Percentiles rank a stretch among this genome's conserved stretches.
These are phyloP conservation scores for Pyrgilauda ruficollis DNA, from an alignment of 2,113 vertebrate genomes.

Conservation along the genomic window DNA sequence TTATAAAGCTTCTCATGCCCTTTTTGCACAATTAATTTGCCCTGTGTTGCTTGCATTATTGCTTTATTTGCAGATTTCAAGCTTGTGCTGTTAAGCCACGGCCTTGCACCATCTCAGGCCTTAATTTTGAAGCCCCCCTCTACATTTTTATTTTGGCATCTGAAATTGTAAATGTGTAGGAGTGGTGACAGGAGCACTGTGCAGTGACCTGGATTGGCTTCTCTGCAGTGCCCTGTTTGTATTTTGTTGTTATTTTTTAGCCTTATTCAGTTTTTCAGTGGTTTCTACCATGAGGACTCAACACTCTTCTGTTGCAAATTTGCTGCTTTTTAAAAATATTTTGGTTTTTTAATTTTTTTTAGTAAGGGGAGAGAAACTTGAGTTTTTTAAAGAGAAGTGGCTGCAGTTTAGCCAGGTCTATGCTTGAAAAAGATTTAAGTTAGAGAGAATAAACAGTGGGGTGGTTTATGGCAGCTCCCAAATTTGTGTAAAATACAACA, in stretches of 20 bases:
- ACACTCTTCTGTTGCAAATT: not conserved
- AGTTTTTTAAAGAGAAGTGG: not conserved
- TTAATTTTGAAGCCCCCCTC: not conserved
- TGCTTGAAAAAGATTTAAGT: not conserved
- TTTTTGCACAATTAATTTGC: slow-evolving; percentile 46
- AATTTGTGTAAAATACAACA: not conserved
- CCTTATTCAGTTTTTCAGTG: not conserved
- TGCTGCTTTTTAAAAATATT: not conserved
- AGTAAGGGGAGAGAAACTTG: not conserved
- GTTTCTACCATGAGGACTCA: not conserved
- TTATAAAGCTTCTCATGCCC: slow-evolving; percentile 11
- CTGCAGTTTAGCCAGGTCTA: not conserved
- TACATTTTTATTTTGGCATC: not conserved
- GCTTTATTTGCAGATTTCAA: slow-evolving; percentile 29
- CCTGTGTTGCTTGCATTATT: slow-evolving; percentile 15
- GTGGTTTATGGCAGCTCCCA: not conserved
- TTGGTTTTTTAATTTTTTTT: not conserved
- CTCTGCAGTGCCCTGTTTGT: not conserved
- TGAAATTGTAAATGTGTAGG: not conserved
- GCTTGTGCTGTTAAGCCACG: not conserved
- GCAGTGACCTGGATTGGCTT: not conserved
- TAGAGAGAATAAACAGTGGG: not conserved
- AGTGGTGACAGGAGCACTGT: not conserved
- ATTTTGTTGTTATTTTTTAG: not conserved
- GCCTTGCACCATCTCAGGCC: not conserved